Percentiles rank a stretch among this genome's conserved stretches.
Evolutionary conservation across 2,113 vertebrate genomes (phyloP).

Genomic region (Lamprologus callipterus): DNA sequence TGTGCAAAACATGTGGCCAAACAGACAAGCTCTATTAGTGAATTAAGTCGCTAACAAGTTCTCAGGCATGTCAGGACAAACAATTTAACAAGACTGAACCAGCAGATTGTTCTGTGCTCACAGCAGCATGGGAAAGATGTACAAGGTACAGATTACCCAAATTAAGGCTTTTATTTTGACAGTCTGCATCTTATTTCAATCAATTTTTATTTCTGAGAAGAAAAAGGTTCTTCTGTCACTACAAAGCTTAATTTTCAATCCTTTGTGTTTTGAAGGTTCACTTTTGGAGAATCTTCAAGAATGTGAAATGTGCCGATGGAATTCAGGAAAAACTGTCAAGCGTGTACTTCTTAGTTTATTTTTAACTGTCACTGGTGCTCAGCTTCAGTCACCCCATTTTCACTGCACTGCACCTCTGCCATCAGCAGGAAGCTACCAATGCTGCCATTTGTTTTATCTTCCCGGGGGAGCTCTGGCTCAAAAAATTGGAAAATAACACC

Average conservation of each 20-base stretch:
- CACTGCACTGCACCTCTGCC: neutral
- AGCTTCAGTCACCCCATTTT: neutral
- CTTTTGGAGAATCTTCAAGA: neutral
- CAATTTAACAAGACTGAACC: neutral
- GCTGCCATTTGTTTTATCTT: neutral
- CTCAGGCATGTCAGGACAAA: neutral
- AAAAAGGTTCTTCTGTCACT: neutral
- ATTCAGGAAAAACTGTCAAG: neutral
- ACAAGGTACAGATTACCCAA: neutral
- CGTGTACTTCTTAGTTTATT: neutral
- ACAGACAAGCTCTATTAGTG: neutral
- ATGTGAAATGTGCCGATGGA: neutral
- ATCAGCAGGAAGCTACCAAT: neutral
- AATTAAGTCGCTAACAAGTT: neutral
- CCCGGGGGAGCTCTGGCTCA: neutral
- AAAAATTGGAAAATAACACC: neutral
- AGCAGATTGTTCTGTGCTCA: neutral
- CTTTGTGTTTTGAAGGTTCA: neutral
- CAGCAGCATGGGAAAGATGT: neutral
- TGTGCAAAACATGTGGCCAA: neutral
- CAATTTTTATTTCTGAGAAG: neutral
- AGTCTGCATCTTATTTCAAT: neutral
- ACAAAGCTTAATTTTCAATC: neutral
- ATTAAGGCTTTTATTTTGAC: neutral
- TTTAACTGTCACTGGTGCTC: neutral